A percentile compares a stretch with the other conserved stretches of the same genome.
Conservation (phyloP, 2,888 invertebrate species). For the Ariolimax columbianus region DNA sequence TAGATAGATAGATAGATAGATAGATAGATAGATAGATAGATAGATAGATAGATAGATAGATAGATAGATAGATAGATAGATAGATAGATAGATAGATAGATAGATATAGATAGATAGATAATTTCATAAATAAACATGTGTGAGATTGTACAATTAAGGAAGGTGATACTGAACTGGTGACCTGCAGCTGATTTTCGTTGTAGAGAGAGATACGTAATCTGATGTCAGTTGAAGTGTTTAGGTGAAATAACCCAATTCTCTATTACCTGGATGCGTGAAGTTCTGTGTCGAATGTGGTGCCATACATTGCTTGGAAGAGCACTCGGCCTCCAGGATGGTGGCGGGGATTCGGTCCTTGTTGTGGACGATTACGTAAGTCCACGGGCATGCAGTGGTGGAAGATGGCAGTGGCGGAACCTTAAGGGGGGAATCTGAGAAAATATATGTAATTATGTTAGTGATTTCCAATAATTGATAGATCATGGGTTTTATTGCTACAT, state of each 20-base stretch:
- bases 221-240: too few species aligned
- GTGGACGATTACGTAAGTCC: constrained; percentile 2
- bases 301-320: constrained; percentile 3
- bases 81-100: neutral
- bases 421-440: neutral
- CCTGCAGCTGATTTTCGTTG: too few species aligned
- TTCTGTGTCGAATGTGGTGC: neutral
- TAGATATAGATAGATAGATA: too few species aligned
- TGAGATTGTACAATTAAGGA: too few species aligned
- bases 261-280: neutral
- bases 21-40: constrained; percentile 20
- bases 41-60: constrained; percentile 20
- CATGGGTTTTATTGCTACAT: too few species aligned
- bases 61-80: constrained; percentile 1
- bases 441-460: too few species aligned
- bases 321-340: constrained; percentile 24
- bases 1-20: constrained; percentile 20
- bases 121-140: neutral
- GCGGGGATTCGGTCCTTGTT: constrained; percentile 3
- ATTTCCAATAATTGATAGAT: too few species aligned
- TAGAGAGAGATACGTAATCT: too few species aligned
- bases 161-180: too few species aligned
- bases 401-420: neutral
- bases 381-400: neutral
- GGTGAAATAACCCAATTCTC: too few species aligned